These are phyloP conservation scores for Hippocampus zosterae DNA, from an alignment of 2,113 vertebrate species.

Conservation along the genomic window DNA sequence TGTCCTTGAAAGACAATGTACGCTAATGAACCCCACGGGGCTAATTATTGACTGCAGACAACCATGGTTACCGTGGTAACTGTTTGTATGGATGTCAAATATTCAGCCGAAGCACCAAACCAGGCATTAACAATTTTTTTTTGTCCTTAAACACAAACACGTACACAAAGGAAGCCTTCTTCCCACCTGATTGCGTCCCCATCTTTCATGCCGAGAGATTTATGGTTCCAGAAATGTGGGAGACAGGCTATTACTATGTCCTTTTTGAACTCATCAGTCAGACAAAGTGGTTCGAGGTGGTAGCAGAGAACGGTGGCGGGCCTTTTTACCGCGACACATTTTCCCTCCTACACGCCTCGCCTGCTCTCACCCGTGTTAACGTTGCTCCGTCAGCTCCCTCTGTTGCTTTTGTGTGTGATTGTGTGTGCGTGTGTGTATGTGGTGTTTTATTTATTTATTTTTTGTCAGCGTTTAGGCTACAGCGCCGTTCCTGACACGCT, in stretches of 20 bases:
- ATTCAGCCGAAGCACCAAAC: not conserved
- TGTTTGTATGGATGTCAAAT: not conserved
- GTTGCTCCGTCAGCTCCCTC: slow-evolving; percentile 26
- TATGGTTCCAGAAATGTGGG: slow-evolving; percentile 65
- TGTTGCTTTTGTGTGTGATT: not conserved
- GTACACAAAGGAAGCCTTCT: slow-evolving; percentile 33
- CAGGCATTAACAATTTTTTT: slow-evolving; percentile 16
- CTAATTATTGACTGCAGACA: not conserved
- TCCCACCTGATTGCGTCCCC: slow-evolving; percentile 71
- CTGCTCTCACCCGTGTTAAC: slow-evolving; percentile 34
- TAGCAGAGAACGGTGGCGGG: slow-evolving; percentile 18
- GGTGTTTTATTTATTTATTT: slow-evolving; percentile 8
- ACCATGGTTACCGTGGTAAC: not conserved
- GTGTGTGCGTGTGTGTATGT: not conserved
- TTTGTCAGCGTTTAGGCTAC: slow-evolving; percentile 21
- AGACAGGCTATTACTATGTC: slow-evolving; percentile 77
- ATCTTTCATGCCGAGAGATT: slow-evolving; percentile 70
- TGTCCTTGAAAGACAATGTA: not conserved
- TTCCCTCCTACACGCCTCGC: slow-evolving; percentile 14
- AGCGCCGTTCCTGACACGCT: not conserved
- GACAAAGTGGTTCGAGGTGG: slow-evolving; percentile 58
- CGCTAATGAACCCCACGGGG: not conserved
- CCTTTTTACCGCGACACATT: slow-evolving; percentile 23
- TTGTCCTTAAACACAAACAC: not conserved
- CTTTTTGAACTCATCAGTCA: slow-evolving; percentile 75